Evolutionary conservation across 53 echinoderm and acorn worm genomes (phyloP).

Genomic region (Glandiceps talaboti): DNA sequence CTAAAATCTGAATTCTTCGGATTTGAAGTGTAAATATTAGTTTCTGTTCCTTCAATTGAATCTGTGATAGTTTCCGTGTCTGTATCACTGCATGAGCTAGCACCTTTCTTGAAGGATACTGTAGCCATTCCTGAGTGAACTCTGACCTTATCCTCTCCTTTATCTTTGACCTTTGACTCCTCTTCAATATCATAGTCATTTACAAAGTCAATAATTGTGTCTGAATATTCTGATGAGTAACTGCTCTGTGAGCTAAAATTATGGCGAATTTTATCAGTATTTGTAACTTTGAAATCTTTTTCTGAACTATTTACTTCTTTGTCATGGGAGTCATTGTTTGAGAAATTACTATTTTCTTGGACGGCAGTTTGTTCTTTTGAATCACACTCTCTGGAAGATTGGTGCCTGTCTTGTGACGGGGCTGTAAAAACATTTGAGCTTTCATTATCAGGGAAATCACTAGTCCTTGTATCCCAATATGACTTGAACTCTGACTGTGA

Average conservation of each 20-base stretch:
- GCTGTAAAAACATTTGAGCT: too few relatives aligned
- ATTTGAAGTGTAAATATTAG: background rate
- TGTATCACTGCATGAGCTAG: too few relatives aligned
- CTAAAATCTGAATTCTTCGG: background rate
- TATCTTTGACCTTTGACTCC: too few relatives aligned
- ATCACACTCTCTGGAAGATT: background rate
- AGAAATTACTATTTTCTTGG: background rate
- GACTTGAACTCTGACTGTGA: background rate
- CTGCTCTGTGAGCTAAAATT: background rate
- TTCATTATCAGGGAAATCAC: background rate
- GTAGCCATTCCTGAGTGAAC: background rate
- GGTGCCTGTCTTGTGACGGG: background rate
- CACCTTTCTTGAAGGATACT: background rate
- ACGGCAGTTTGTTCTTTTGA: background rate
- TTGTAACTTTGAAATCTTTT: background rate
- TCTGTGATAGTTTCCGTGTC: slow-evolving; percentile 29
- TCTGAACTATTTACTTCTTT: background rate
- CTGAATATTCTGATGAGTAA: slow-evolving; percentile 51
- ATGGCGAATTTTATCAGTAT: background rate
- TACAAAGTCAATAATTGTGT: slow-evolving; percentile 63
- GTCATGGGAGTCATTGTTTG: background rate
- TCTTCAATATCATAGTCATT: slow-evolving; percentile 30
- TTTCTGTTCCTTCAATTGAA: slow-evolving; percentile 13
- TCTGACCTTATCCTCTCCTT: too few relatives aligned
- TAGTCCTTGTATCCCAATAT: background rate